A percentile compares a stretch with the other conserved stretches of the same genome.
Evolutionary conservation across 2,797 vertebrate species (phyloP).

Genomic region (Glyptemys insculpta): DNA sequence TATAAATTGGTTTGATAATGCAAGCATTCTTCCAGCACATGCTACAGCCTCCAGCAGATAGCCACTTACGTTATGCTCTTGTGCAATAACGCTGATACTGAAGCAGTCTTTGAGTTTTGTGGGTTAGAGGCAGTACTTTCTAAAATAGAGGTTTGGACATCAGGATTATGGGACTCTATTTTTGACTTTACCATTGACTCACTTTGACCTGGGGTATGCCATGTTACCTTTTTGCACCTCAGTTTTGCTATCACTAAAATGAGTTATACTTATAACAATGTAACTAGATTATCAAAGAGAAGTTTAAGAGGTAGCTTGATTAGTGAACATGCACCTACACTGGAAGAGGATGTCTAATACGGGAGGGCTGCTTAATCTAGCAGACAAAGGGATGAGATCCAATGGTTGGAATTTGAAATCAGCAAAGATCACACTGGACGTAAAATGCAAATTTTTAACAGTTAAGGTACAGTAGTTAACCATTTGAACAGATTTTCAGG

Average conservation of each 20-base stretch:
- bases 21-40: neutral
- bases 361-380: conserved; percentile 41
- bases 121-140: neutral
- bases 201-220: neutral
- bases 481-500: neutral
- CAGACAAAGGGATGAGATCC: conserved; percentile 1
- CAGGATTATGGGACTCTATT: neutral
- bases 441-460: neutral
- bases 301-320: conserved; percentile 48
- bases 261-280: neutral
- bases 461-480: conserved; percentile 21
- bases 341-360: neutral
- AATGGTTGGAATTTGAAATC: conserved; percentile 8
- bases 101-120: neutral
- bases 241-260: neutral
- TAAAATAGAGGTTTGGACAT: neutral
- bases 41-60: fast-evolving
- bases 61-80: neutral
- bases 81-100: neutral
- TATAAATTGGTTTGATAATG: neutral
- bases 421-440: conserved; percentile 31
- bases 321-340: conserved; percentile 27
- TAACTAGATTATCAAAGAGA: neutral
- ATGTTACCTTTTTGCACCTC: neutral
- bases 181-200: neutral